Evolutionary conservation across 2,797 vertebrate genomes (phyloP), one percentile per base, ranked within the genome.

Genomic region (Podarcis lilfordi): DNA sequence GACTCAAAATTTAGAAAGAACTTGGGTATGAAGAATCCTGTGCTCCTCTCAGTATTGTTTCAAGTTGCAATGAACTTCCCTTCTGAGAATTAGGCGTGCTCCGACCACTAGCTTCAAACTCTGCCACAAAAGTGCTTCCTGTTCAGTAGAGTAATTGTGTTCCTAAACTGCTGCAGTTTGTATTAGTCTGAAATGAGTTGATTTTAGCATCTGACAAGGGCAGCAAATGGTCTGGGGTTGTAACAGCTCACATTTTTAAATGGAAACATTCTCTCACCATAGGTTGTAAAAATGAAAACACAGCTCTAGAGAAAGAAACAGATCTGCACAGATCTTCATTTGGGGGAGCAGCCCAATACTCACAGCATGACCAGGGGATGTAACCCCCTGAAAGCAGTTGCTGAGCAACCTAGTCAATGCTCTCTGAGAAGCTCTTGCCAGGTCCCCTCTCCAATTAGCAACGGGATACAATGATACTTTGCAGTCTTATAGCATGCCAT

Each of bases 71-170:
- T 94, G 91, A 92, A 95, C 91, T 97, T 96, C 94, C 92, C 91
- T 97, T 97, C 97, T 96, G 93, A 96, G 96, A 97, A 97, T 76
- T 93, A 91, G 92, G 84, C 92, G 80, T 55, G 89, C 92, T 96
- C 92, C 95, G 86, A 96, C 94, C 95, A 94, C 95, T 78, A 13
- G 78, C 93, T 94, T 92, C 89, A 96, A 91, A 95, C 91, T 85
- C 93, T 80, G 91, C 94, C 95, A 93, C 96, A 96, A 95, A 43
- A 32, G 92, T 84, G 95, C 95, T 97, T 97, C 96, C 96, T 97
- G 96, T 95, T 96, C 91, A 86, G 72, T 40, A 91, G 92, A 0
- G 27, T n/a, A 89, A 91, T 89, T 82, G 66, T 79, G 77, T 86
- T 1, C 37, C 92, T 88, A 86, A 90, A 69, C 78, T 93, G 92